Conservation (phyloP, 2,113 vertebrate species). For the Myrmophylax atrothorax region DNA sequence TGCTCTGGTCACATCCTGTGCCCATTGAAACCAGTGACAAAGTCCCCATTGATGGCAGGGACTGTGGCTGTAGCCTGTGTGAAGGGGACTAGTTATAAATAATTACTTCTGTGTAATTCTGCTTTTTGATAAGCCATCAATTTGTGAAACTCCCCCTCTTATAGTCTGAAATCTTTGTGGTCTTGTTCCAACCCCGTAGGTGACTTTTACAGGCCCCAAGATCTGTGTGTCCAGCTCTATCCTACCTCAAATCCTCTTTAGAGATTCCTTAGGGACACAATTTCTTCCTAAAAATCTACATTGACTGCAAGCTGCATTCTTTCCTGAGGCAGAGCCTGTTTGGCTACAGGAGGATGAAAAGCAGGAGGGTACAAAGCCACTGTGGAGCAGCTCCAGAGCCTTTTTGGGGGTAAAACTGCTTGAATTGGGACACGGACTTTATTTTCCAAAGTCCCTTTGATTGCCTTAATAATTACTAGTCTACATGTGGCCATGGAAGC, state of each 20-base stretch:
- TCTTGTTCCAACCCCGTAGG: neutral
- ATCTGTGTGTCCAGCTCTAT: rapidly evolving
- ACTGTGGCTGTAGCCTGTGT: neutral
- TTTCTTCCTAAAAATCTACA: neutral
- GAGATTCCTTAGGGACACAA: neutral
- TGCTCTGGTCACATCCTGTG: neutral
- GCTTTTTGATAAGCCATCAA: neutral
- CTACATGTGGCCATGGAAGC: neutral
- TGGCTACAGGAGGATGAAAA: neutral
- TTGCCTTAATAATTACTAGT: neutral
- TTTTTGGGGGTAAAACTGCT: neutral
- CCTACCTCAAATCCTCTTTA: neutral
- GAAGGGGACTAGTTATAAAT: neutral
- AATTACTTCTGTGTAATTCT: neutral
- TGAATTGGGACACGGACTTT: neutral
- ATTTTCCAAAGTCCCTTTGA: neutral
- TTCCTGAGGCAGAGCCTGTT: neutral
- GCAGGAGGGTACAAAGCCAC: neutral
- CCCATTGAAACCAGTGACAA: neutral
- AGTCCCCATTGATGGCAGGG: slow-evolving; percentile 17
- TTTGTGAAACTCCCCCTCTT: neutral
- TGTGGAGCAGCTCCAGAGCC: neutral
- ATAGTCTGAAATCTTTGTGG: neutral
- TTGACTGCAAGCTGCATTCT: neutral
- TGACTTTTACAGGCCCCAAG: rapidly evolving